Base-by-base conservation (phyloP, 2,888 invertebrate genomes). In the Ophraella communa region DNA sequence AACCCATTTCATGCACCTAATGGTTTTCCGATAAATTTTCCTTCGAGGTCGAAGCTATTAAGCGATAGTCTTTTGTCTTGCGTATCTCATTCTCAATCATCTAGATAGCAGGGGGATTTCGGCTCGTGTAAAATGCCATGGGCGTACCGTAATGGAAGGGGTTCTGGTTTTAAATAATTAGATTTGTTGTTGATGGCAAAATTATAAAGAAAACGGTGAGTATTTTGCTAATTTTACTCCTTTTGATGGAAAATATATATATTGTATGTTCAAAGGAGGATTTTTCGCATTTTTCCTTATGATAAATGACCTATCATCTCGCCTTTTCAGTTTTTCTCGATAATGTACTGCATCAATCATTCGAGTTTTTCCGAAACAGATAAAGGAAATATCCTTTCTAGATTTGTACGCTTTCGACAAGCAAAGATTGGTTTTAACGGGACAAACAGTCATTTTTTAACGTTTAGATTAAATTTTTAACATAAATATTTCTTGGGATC, bases 21-120 rank as follows among this genome's bases (percentile, higher is more conserved):
- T 68, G 66, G 68, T 66, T 68, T 68, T 68, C 68, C 68, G 58
- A 68, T 68, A 68, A n/a, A 62, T 33, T 58, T 60, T 53, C 44
- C 42, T 21, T 49, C 61, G 61, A 61, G 65, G 65, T 63, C 67
- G 42, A 33, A 55, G 63, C 62, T 66, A 66, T 68, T 63, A 62
- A 27, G 61, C 39, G 63, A 56, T 61, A 61, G 64, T 67, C 68
- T 64, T 65, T 68, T 66, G 68, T 68, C 68, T 65, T 64, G 59
- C 62, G 64, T 58, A 63, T 59, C 39, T 61, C 52, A 62, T 57
- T 30, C 42, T 57, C 56, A 57, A 54, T 60, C 54, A 49, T 64
- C 55, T 27, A 24, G 30, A 53, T 52, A 64, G 18, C 27, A n/a
- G n/a, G 20, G 27, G 57, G 49, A 57, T 57, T 57, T 57, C 27